Evolutionary conservation across 2,888 invertebrate genomes (phyloP), one percentile per base, ranked within the genome.

Genomic region (Caenorhabditis sp.): DNA sequence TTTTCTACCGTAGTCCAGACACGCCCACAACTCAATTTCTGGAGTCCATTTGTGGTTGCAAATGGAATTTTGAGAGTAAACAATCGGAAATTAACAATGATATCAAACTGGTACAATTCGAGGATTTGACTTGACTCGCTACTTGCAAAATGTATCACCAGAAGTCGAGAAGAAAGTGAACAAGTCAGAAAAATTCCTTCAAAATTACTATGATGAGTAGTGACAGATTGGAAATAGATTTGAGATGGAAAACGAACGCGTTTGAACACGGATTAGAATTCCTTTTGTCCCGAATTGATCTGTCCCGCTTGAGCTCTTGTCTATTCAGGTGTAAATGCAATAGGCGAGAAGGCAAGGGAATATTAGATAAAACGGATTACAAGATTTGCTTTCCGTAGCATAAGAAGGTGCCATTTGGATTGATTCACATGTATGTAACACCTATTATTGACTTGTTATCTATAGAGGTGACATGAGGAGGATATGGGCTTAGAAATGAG

Each of bases 301-400:
- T 37, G 8, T 5, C 56, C 47, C 56, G 40, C 35, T 13, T n/a
- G 3, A 20, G 1, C 24, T 35, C 37, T 20, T 8, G 35, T 15
- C 71, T 62, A 71, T 71, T 71, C 62, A 62, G 55, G 71, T 71
- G 71, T 32, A 62, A 55, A 24, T 51, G 70, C 35, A 20, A 2
- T 32, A 32, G 15, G n/a, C 13, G 55, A 13, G 26, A n/a, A 15
- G 15, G 3, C 26, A 8, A 5, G n/a, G 28, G 15, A 71, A 62
- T 62, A 62, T 55, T 62, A 40, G 44, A 55, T 28, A 22, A 55
- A 47, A 56, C 44, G 62, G 71, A 71, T 71, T 71, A 71, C 11
- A 40, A 35, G n/a, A 61, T 60, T 61, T 32, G 26, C 67, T 20
- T 47, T 18, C 13, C 32, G 32, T 9, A 9, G 32, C 32, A 32